phyloP scores from a whole-genome alignment of 2,113 vertebrate species.

The Calidris pygmaea region DNA sequence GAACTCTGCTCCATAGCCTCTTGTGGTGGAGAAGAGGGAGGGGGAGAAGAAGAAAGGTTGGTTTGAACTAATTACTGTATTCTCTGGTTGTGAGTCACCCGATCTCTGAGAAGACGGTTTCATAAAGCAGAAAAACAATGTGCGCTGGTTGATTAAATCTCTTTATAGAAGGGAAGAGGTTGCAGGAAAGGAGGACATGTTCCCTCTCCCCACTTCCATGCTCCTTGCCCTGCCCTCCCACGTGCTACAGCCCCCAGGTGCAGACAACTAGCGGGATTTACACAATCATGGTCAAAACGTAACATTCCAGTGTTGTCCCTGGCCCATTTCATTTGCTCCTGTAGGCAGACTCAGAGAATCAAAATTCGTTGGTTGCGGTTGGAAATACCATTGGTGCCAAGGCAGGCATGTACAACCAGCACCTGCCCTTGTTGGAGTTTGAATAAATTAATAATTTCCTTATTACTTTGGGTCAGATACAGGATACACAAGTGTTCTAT shows the following conservation, averaged over 20 bases:
- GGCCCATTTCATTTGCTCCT: not conserved
- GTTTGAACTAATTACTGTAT: slow-evolving; percentile 25
- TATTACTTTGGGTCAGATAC: not conserved
- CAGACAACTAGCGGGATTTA: not conserved
- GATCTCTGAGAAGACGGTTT: not conserved
- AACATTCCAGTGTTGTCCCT: not conserved
- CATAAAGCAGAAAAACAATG: not conserved
- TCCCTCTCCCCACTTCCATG: not conserved
- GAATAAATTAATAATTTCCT: not conserved
- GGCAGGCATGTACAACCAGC: accelerated
- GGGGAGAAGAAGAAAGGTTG: not conserved
- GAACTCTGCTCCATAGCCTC: not conserved
- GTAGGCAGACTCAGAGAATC: not conserved
- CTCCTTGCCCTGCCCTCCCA: not conserved
- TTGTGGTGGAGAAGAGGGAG: not conserved
- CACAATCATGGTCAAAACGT: not conserved
- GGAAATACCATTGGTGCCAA: not conserved
- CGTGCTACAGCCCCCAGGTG: not conserved
- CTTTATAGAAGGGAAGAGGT: not conserved
- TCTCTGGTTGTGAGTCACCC: not conserved
- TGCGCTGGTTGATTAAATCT: not conserved
- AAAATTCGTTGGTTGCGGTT: not conserved
- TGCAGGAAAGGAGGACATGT: accelerated
- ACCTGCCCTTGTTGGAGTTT: not conserved
- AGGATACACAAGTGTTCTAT: not conserved